phyloP scores from a whole-genome alignment of 2,113 vertebrate genomes.

The Orthochromis indermauri region DNA sequence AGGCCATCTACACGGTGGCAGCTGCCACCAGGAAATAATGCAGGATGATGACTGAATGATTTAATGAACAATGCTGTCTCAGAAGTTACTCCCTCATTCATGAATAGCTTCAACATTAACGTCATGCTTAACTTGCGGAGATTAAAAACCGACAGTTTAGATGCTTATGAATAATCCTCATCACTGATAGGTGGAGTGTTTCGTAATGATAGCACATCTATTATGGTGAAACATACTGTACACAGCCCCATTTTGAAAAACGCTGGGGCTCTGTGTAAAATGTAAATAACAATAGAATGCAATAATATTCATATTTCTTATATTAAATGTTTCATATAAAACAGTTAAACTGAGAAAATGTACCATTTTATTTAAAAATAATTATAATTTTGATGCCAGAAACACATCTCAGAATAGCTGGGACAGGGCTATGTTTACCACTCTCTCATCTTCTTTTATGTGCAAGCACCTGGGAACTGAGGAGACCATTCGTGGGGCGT shows the following conservation, averaged over 20 bases:
- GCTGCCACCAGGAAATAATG: not conserved
- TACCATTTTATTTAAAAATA: not conserved
- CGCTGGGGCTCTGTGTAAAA: not conserved
- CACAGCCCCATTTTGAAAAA: not conserved
- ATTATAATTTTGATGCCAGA: not conserved
- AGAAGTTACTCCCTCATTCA: not conserved
- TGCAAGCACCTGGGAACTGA: not conserved
- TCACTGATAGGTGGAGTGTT: not conserved
- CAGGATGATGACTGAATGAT: not conserved
- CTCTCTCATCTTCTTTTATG: not conserved
- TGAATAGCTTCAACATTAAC: not conserved
- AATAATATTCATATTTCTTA: rapidly evolving
- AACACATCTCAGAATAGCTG: not conserved
- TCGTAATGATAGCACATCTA: not conserved
- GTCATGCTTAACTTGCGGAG: not conserved
- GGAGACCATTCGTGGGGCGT: rapidly evolving
- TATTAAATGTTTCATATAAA: not conserved
- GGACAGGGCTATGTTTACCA: not conserved
- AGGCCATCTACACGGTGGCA: slow-evolving; percentile 15
- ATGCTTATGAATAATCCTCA: not conserved
- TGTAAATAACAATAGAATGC: not conserved
- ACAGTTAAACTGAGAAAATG: not conserved
- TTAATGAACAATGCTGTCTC: not conserved
- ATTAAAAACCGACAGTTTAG: not conserved
- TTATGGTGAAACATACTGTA: not conserved